Evolutionary conservation across 1,140 invertebrate genomes (phyloP).

Genomic region (Semibalanus balanoides): DNA sequence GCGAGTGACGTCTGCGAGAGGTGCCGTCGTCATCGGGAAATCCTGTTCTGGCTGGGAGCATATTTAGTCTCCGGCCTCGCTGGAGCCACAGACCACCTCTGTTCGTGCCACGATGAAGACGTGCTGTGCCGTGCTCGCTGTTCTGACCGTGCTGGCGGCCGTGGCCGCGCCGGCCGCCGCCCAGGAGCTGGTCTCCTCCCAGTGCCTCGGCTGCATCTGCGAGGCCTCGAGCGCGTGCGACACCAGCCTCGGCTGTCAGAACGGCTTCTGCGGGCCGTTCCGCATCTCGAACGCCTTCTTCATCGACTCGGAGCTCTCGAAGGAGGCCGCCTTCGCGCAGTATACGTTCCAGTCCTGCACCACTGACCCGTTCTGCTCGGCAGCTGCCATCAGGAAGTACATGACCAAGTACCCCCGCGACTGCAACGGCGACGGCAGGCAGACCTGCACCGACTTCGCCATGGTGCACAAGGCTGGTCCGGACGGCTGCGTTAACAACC

Average conservation of each 20-base stretch:
- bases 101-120: neutral
- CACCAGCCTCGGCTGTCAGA: conserved; percentile 7
- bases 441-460: neutral
- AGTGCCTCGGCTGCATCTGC: conserved; percentile 11
- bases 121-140: neutral
- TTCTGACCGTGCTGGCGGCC: neutral
- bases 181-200: neutral
- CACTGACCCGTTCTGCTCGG: neutral
- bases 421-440: neutral
- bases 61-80: neutral
- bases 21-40: neutral
- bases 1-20: neutral
- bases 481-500: neutral
- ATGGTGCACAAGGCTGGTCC: neutral
- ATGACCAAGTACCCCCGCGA: neutral
- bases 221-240: conserved; percentile 11
- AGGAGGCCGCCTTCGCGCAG: neutral
- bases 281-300: conserved; percentile 4
- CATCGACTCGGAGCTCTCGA: neutral
- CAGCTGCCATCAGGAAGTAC: neutral
- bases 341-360: neutral
- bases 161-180: neutral
- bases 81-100: neutral
- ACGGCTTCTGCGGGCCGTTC: conserved; percentile 31
- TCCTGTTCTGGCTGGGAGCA: neutral